Conservation (phyloP, 2,888 invertebrate genomes). For the Tanytarsus gracilentus region DNA sequence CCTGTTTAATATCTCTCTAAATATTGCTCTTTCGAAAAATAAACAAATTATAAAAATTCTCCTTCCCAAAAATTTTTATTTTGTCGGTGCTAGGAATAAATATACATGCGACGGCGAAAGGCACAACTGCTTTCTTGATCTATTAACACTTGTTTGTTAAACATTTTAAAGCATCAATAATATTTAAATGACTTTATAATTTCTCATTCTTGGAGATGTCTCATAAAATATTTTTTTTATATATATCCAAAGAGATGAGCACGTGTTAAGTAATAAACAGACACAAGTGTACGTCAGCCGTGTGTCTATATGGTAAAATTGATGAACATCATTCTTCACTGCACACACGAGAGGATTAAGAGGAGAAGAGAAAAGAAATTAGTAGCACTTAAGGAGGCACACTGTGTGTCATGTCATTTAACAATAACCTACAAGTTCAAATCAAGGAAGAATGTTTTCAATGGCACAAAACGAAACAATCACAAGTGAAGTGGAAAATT, state of each 20-base stretch:
- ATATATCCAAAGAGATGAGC: neutral
- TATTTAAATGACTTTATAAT: constrained; percentile 14
- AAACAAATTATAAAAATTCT: neutral
- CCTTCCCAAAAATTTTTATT: neutral
- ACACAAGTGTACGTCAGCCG: neutral
- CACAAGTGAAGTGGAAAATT: constrained; percentile 5
- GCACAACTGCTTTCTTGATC: constrained; percentile 3
- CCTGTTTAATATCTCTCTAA: too few relatives aligned
- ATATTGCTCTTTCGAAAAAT: neutral
- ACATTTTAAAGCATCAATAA: constrained; percentile 26
- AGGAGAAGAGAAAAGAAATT: constrained; percentile 3
- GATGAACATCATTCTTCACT: neutral
- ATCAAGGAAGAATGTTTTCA: neutral
- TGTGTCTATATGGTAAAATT: neutral
- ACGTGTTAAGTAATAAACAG: constrained; percentile 1
- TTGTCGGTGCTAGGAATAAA: neutral
- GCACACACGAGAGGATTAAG: neutral
- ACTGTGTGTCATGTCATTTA: neutral
- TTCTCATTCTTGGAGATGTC: neutral
- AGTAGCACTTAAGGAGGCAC: constrained; percentile 22
- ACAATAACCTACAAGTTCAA: neutral
- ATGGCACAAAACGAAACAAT: neutral
- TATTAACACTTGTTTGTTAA: constrained; percentile 28
- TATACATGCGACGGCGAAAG: neutral
- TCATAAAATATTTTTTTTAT: neutral